Evolutionary conservation across 1,140 invertebrate genomes (phyloP).

Genomic region (Drosophila burlai): DNA sequence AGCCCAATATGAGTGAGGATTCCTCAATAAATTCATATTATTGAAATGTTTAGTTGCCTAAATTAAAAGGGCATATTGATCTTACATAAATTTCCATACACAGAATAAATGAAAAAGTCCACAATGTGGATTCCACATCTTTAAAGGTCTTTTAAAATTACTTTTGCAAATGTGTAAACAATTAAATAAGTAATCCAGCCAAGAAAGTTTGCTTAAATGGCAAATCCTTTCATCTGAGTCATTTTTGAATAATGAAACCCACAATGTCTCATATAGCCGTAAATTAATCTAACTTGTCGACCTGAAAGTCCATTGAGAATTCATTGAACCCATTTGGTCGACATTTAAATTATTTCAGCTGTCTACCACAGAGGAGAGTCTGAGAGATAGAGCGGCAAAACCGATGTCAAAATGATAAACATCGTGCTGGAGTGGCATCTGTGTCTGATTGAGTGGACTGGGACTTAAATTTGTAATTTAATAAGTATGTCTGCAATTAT

Average conservation of each 20-base stretch:
- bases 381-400: not conserved
- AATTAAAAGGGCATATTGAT: no score
- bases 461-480: slow-evolving; percentile 52
- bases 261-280: not conserved
- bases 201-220: not conserved
- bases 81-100: not conserved
- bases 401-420: slow-evolving; percentile 34
- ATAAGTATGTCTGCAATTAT: slow-evolving; percentile 62
- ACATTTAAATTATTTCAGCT: slow-evolving; percentile 36
- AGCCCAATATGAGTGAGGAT: no score
- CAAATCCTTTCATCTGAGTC: not conserved
- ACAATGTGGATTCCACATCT: no score
- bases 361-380: slow-evolving; percentile 4
- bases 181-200: not conserved
- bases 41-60: no score
- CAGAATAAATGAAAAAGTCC: not conserved
- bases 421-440: not conserved
- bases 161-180: not conserved
- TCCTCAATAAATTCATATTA: no score
- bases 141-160: not conserved
- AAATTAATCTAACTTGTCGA: slow-evolving; percentile 13
- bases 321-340: slow-evolving; percentile 9
- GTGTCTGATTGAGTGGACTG: not conserved
- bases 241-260: not conserved
- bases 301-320: slow-evolving; percentile 26